Evolutionary conservation across 1,140 invertebrate genomes (phyloP), one percentile per base, ranked within the genome.

Genomic region (Lithobius niger): DNA sequence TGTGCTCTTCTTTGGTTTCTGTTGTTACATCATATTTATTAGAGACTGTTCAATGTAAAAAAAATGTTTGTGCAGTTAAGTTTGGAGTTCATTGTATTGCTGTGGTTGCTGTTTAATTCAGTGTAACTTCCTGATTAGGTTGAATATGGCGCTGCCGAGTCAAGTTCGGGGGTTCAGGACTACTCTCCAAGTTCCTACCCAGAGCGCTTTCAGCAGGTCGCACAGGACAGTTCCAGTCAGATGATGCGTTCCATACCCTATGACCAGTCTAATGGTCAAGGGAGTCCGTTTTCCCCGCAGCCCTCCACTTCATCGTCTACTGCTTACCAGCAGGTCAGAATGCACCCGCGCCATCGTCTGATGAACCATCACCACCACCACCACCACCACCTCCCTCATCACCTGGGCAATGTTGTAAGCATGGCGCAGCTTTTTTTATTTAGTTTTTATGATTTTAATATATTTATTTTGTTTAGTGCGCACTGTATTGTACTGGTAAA

Each of bases 321-420:
- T 22, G 6, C 25, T 6, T 47, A 53, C 21, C n/a, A 55, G 6
- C 43, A 27, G 21, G 75, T 79, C 75, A 74, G 75, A 61, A 77
- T 76, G 13, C 68, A 74, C 10, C 75, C 77, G 1, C 67, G 70
- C 55, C 78, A 78, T 61, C 77, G 74, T 19, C 75, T 76, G 1
- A 73, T 76, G n/a, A 61, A 60, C 44, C 19, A 55, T n/a, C 55
- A 24, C 10, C 24, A 22, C 10, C 25, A 21, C 22, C 55, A 36
- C 25, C 3, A 53, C 22, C 51, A 40, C 25, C 22, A 53, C n/a
- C n/a, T n/a, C n/a, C n/a, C n/a, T n/a, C n/a, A n/a, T 53, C 51
- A 40, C 18, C 44, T 22, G 24, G 54, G 26, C 40, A n/a, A 21
- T 55, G 26, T 27, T 42, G 40, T 13, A 55, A 42, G 18, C 27